Base-by-base conservation (phyloP, 2,113 vertebrate species). In the Tympanuchus pallidicinctus region DNA sequence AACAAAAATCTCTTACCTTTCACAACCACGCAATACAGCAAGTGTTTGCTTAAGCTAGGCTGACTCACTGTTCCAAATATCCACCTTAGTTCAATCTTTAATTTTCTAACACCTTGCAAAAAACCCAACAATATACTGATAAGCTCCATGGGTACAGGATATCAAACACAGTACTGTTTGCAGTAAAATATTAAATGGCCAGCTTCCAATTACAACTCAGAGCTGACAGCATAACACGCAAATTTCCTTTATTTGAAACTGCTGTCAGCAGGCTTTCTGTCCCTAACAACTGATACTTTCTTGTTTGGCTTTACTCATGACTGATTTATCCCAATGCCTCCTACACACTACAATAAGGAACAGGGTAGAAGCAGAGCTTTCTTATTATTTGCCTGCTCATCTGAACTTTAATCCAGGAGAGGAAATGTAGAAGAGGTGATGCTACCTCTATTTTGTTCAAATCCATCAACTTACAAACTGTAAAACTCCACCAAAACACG, bases 241-340 rank as follows among this genome's bases (percentile, higher is more conserved):
- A 24, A 43, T 42, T 94, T 94, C 89, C 87, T 93, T 87, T 74
- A 88, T 60, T 91, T 95, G 65, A 78, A 90, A 86, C 69, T 72
- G 66, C 60, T 92, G 87, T 83, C 87, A 74, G 75, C 52, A 92
- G 38, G 87, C 87, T 71, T 96, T 92, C 89, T 94, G n/a, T 38
- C 38, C 67, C 38, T 82, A 89, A 43, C 57, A 92, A 92, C 34
- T 79, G 64, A 65, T 69, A 86, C 76, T 83, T 87, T 70, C 72
- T 92, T 94, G 56, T 78, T 92, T 91, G 89, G 76, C 34, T 92
- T 93, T 77, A 86, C 15, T 60, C 56, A 74, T 45, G 50, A 83
- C 3, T 67, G 67, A 94, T 93, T 93, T 86, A 91, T 50, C 8
- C 11, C 65, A 80, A 24, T 11, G 8, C 56, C 90, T 82, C 52